A percentile compares a stretch with the other conserved stretches of the same genome.
Conservation (phyloP, 2,113 vertebrate genomes). For the Myodes glareolus region DNA sequence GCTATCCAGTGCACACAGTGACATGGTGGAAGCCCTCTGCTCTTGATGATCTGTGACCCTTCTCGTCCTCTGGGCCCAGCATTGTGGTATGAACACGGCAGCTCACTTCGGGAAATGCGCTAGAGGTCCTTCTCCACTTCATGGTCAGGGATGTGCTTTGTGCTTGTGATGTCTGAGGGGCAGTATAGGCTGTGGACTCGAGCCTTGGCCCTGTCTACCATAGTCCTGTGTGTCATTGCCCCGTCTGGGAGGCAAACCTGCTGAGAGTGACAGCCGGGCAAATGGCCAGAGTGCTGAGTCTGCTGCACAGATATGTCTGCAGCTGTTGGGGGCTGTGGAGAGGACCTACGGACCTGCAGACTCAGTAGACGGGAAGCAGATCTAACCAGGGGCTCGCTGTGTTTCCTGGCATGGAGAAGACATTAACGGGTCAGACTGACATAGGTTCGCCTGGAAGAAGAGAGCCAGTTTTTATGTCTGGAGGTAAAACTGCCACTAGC, state of each 20-base stretch:
- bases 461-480: not conserved
- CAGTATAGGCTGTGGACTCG: not conserved
- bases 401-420: not conserved
- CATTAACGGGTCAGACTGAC: fast-evolving
- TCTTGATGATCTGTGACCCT: not conserved
- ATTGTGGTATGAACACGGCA: not conserved
- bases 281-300: not conserved
- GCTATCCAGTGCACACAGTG: not conserved
- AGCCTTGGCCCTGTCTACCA: not conserved
- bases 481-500: not conserved
- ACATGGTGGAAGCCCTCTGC: not conserved
- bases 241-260: not conserved
- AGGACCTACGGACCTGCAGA: not conserved
- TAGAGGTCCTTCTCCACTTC: fast-evolving
- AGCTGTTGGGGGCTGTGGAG: fast-evolving
- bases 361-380: too few relatives aligned
- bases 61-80: not conserved
- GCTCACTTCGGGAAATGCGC: not conserved
- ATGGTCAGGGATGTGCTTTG: not conserved
- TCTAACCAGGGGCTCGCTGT: not conserved
- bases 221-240: not conserved
- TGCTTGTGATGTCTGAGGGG: fast-evolving
- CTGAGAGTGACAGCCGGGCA: not conserved
- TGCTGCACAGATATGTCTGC: not conserved
- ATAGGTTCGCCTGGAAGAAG: fast-evolving